Percentiles rank a stretch among this genome's conserved stretches.
Conservation (phyloP, 1,140 invertebrate genomes). For the silkworm (Bombyx mori) region ASM3026992v2 NC_085129.1:14421501-14422000, state of each 20-base stretch:
- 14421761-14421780: too few relatives aligned
- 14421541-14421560: background rate
- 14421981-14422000: too few relatives aligned
- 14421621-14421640: constrained; percentile 7
- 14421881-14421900: too few relatives aligned
- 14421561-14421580: background rate
- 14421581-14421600: background rate
- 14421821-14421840: background rate
- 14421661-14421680: constrained; percentile 33
- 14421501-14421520: too few relatives aligned
- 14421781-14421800: background rate
- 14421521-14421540: too few relatives aligned
- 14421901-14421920: background rate
- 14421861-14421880: too few relatives aligned
- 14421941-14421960: too few relatives aligned
- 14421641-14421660: constrained; percentile 51
- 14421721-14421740: constrained; percentile 44
- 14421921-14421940: background rate
- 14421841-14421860: too few relatives aligned
- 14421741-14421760: constrained; percentile 26
- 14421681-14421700: constrained; percentile 77
- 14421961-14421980: too few relatives aligned
- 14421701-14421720: constrained; percentile 43
- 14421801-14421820: background rate
- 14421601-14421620: background rate